A percentile compares a stretch with the other conserved stretches of the same genome.
phyloP scores from a whole-genome alignment of 2,113 vertebrate species.

The Rhinogobius similis region DNA sequence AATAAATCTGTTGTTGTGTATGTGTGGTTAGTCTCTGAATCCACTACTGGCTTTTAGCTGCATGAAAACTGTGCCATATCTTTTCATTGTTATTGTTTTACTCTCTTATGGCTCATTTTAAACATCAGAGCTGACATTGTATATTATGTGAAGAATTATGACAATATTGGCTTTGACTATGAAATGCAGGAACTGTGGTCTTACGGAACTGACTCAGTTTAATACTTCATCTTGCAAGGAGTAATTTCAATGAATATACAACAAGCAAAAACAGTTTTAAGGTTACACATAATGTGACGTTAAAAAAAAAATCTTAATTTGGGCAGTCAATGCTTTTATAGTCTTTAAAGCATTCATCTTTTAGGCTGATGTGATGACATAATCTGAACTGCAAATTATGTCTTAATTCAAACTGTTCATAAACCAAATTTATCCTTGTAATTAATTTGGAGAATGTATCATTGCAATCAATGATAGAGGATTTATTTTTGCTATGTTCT shows the following conservation, averaged over 20 bases:
- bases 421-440: neutral
- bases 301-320: neutral
- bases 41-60: constrained; percentile 9
- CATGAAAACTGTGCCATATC: constrained; percentile 12
- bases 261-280: neutral
- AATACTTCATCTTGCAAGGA: neutral
- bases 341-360: neutral
- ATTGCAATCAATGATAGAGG: neutral
- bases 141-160: neutral
- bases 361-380: neutral
- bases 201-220: no score
- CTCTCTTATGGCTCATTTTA: neutral
- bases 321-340: neutral
- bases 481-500: neutral
- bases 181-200: no score
- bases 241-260: neutral
- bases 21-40: constrained; percentile 6
- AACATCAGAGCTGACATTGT: neutral
- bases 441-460: neutral
- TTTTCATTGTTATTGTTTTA: neutral
- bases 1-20: constrained; percentile 2
- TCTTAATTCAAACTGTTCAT: neutral
- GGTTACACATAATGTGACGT: neutral
- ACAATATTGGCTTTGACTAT: no score
- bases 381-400: neutral